These are phyloP conservation scores for Neolamprologus sp. DNA, from an alignment of 2,113 vertebrate species.

Conservation along the genomic window DNA sequence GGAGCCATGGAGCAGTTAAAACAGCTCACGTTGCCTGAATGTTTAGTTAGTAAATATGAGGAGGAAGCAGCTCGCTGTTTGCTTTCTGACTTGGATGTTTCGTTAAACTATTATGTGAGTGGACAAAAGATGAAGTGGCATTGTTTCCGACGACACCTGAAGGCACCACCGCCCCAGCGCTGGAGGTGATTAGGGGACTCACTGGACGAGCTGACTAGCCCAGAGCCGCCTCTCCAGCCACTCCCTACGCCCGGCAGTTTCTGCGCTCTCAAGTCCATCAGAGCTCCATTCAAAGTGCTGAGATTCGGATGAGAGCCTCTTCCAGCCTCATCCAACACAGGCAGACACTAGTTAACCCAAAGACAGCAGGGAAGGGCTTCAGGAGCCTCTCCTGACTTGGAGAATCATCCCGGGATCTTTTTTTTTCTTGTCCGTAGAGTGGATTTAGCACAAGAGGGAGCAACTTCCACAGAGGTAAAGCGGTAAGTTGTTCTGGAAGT, in stretches of 20 bases:
- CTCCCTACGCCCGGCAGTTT: conserved; percentile 52
- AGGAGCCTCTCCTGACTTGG: conserved; percentile 19
- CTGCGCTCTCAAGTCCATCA: conserved; percentile 20
- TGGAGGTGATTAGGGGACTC: conserved; percentile 59
- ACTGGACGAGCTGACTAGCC: conserved; percentile 26
- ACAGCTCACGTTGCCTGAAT: neutral
- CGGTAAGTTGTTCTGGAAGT: conserved; percentile 19
- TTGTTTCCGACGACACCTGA: neutral
- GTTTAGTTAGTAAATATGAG: neutral
- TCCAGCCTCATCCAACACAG: conserved; percentile 25
- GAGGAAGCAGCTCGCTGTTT: neutral
- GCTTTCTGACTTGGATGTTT: neutral
- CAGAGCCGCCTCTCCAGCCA: conserved; percentile 57
- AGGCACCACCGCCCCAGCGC: conserved; percentile 17
- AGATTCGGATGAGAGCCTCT: conserved; percentile 41
- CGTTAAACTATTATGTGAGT: too few relatives aligned
- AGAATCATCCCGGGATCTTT: conserved; percentile 27
- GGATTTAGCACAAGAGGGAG: conserved; percentile 41
- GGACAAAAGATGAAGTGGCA: neutral
- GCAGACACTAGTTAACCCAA: neutral
- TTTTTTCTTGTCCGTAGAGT: neutral
- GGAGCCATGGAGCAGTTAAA: neutral
- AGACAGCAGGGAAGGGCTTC: conserved; percentile 22
- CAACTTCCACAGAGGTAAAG: conserved; percentile 13
- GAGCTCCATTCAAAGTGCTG: conserved; percentile 45